Evolutionary conservation across 2,888 invertebrate genomes (phyloP).

Genomic region (Thereva nobilitata): DNA sequence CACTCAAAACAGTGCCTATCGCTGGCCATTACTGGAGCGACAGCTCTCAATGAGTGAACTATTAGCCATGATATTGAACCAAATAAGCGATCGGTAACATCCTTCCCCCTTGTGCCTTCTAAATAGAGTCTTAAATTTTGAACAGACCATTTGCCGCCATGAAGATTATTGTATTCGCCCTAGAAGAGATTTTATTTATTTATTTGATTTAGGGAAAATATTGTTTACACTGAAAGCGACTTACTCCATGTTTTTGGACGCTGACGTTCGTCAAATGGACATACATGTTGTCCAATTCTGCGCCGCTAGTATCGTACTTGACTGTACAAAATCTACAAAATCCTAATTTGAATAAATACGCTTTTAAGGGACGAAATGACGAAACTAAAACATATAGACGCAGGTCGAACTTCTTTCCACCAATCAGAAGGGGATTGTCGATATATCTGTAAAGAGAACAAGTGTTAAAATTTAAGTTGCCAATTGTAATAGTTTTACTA

Average conservation of each 20-base stretch:
- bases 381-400: conserved; percentile 90
- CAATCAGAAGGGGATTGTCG: conserved; percentile 91
- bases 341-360: conserved; percentile 88
- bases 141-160: conserved; percentile 93
- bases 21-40: conserved; percentile 89
- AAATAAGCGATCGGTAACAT: conserved; percentile 85
- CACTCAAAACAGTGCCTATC: conserved; percentile 79
- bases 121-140: conserved; percentile 87
- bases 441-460: conserved; percentile 67
- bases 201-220: too few relatives aligned
- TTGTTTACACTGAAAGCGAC: conserved; percentile 43
- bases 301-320: conserved; percentile 88
- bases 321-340: conserved; percentile 97
- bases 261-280: conserved; percentile 96
- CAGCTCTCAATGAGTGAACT: conserved; percentile 90
- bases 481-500: neutral
- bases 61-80: conserved; percentile 88
- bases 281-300: conserved; percentile 88
- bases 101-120: conserved; percentile 87
- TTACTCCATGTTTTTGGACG: conserved; percentile 94
- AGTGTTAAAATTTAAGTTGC: conserved; percentile 39
- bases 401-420: conserved; percentile 95
- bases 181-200: conserved; percentile 49
- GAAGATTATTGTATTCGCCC: conserved; percentile 91
- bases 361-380: conserved; percentile 90